Conservation (phyloP, 2,113 vertebrate genomes). For the Leuciscus idus region DNA sequence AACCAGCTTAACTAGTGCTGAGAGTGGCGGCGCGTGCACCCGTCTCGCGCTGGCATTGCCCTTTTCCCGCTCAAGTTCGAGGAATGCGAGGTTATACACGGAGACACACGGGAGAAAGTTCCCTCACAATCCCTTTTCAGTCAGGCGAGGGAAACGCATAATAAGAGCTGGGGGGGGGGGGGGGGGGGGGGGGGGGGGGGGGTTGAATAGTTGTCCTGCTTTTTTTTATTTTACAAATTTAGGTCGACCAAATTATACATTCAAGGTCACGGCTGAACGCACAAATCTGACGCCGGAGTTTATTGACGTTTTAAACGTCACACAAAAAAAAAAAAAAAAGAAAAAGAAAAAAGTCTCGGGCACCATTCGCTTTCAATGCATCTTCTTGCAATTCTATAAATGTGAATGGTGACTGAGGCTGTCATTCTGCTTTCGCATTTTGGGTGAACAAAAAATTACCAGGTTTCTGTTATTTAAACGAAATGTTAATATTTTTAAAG, state of each 20-base stretch:
- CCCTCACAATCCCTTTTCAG: conserved; percentile 42
- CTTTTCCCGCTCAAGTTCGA: conserved; percentile 55
- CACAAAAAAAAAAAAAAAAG: too few relatives aligned
- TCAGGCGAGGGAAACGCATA: not conserved
- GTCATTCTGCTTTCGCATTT: not conserved
- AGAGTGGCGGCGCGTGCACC: conserved; percentile 46
- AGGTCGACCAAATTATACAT: not conserved
- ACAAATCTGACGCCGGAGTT: not conserved
- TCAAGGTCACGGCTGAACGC: conserved; percentile 11
- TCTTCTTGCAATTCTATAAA: not conserved
- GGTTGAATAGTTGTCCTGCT: not conserved
- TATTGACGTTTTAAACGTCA: conserved; percentile 9
- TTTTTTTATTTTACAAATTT: not conserved
- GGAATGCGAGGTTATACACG: conserved; percentile 57
- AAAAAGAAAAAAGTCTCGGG: not conserved
- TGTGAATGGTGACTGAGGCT: not conserved
- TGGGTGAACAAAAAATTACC: not conserved
- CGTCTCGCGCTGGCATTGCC: conserved; percentile 52
- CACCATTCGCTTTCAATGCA: not conserved
- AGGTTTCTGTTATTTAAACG: not conserved
- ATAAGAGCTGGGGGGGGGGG: too few relatives aligned
- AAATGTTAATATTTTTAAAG: not conserved
- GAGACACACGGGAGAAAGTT: conserved; percentile 60
- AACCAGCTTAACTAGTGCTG: conserved; percentile 73
- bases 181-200: too few relatives aligned